Evolutionary conservation across 2,888 invertebrate genomes (phyloP), one percentile per base, ranked within the genome.

Genomic region (Drosophila lutescens): DNA sequence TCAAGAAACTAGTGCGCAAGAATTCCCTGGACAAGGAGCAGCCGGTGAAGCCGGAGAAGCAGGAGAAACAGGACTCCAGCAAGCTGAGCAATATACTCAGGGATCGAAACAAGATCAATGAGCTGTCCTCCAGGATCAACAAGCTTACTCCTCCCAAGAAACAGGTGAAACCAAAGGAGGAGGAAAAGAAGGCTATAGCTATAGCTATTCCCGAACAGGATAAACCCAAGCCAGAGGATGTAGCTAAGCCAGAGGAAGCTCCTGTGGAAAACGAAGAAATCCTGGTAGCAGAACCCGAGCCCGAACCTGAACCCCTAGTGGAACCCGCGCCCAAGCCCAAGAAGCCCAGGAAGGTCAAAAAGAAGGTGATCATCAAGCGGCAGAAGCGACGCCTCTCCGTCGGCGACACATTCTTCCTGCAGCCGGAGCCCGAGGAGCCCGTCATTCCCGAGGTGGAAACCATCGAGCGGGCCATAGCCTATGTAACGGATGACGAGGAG

Each of bases 341-440:
- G 54, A 91, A 90, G 44, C 86, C 87, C 34, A 83, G 89, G 8
- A 90, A 84, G 63, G 78, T 90, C 3, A 92, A 92, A 75, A 91
- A 90, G 80, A 92, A 92, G 74, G 92, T 92, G 2, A 91, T 92
- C 10, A 92, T 92, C 8, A 91, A 90, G 55, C 83, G 92, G 10
- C 83, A 91, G 30, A 91, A 91, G 58, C 91, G 92, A 1, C 88
- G 88, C 62, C 88, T 92, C 9, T 92, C 92, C 17, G 82, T 88
- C 9, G 86, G 90, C 50, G 91, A 91, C 34, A 85, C 78, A 32
- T 90, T 91, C 65, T 88, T 91, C 55, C 86, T 86, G 59, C 81
- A 79, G 36, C 83, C 82, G 17, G 89, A 86, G 41, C 81, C 81
- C 46, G 78, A 80, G 63, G 89, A 87, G 60, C 77, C 87, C 0